Conservation (phyloP, 92 coral and sea anemone species). For the Epizoanthus stellaris region DNA sequence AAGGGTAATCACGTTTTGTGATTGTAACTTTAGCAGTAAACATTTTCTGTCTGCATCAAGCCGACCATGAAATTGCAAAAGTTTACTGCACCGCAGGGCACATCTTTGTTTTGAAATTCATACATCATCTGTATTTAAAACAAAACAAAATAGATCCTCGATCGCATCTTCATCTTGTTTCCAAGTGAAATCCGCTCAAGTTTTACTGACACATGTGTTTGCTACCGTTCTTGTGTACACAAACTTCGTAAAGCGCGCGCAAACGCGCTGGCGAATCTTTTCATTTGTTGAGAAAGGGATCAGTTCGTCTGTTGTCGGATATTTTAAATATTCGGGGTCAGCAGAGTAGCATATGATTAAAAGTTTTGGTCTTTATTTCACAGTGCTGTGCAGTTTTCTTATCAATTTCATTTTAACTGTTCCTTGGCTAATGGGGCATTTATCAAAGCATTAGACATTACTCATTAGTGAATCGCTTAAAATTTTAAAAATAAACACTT, state of each 20-base stretch:
- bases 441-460: too few relatives aligned
- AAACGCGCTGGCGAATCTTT: slow-evolving; percentile 27
- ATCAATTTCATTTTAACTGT: too few relatives aligned
- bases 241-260: slow-evolving; percentile 49
- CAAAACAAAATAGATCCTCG: background rate
- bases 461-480: too few relatives aligned
- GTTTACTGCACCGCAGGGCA: slow-evolving; percentile 17
- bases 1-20: background rate
- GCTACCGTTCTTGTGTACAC: slow-evolving; percentile 1
- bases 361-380: background rate
- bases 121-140: slow-evolving; percentile 16
- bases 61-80: slow-evolving; percentile 38
- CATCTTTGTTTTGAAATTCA: background rate
- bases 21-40: background rate
- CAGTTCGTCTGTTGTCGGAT: slow-evolving; percentile 19
- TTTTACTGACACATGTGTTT: background rate
- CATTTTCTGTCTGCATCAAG: slow-evolving; percentile 47
- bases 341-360: background rate
- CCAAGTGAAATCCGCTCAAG: background rate
- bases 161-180: background rate
- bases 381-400: too few relatives aligned
- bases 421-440: too few relatives aligned
- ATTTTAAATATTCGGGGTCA: background rate
- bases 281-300: slow-evolving; percentile 33
- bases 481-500: too few relatives aligned